Percentiles rank a stretch among this genome's conserved stretches.
phyloP scores from a whole-genome alignment of 2,888 invertebrate species.

The Eucera pruinosa region DNA sequence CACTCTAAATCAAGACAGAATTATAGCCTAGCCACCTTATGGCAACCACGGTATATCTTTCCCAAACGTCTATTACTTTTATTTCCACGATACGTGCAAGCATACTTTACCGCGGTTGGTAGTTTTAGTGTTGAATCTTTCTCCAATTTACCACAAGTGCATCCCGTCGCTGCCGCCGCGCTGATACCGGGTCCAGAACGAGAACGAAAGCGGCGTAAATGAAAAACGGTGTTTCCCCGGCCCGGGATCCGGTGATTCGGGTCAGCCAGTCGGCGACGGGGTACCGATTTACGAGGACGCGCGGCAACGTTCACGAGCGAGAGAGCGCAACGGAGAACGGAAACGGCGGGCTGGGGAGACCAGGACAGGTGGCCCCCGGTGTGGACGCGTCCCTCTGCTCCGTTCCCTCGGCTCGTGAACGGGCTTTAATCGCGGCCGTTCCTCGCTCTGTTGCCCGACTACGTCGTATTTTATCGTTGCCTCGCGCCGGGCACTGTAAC shows the following conservation, averaged over 20 bases:
- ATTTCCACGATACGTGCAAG: no score
- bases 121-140: no score
- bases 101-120: no score
- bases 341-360: background rate
- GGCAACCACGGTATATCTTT: no score
- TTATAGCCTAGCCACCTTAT: no score
- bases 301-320: background rate
- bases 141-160: background rate
- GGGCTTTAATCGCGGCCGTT: constrained; percentile 70
- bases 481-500: constrained; percentile 23
- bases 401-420: constrained; percentile 55
- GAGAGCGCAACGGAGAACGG: constrained; percentile 3
- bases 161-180: background rate
- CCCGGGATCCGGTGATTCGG: constrained; percentile 37
- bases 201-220: constrained; percentile 49
- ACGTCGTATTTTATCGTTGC: constrained; percentile 62
- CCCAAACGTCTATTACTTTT: no score
- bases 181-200: constrained; percentile 3
- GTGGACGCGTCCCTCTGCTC: constrained; percentile 55
- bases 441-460: constrained; percentile 60
- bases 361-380: constrained; percentile 65
- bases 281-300: constrained; percentile 57
- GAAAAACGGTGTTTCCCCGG: constrained; percentile 49
- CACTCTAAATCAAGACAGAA: no score
- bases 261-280: constrained; percentile 43